Evolutionary conservation across 2,888 invertebrate species (phyloP).

Genomic region (Acronicta leporina): DNA sequence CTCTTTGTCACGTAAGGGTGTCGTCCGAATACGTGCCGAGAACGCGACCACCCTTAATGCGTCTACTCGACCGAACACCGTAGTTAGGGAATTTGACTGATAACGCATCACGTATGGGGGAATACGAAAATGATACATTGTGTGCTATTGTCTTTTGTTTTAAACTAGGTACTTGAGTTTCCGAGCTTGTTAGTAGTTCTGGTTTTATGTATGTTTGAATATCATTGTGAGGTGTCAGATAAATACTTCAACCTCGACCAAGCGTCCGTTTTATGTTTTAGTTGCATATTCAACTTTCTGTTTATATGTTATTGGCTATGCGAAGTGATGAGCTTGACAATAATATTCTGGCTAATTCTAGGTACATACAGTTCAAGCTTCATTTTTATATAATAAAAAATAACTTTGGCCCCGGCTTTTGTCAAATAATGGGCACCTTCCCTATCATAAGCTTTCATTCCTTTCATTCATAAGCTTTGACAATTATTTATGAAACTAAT

Average conservation of each 20-base stretch:
- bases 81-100: slow-evolving; percentile 59
- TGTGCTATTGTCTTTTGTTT: slow-evolving; percentile 27
- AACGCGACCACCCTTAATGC: slow-evolving; percentile 56
- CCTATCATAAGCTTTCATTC: no score
- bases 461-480: no score
- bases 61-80: slow-evolving; percentile 56
- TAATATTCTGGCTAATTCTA: no score
- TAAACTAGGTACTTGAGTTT: slow-evolving; percentile 12
- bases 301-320: no score
- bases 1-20: slow-evolving; percentile 70
- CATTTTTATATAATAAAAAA: no score
- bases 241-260: neutral
- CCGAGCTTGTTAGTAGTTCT: slow-evolving; percentile 4
- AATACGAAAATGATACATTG: slow-evolving; percentile 25
- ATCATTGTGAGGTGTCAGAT: neutral
- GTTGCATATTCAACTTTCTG: no score
- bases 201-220: neutral
- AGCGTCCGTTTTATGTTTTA: no score
- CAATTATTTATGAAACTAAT: no score
- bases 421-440: no score
- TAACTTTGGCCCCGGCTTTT: no score
- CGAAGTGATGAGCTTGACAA: no score
- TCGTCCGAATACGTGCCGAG: slow-evolving; percentile 58
- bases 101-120: slow-evolving; percentile 36
- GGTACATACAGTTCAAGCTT: no score